Conservation (phyloP, 92 coral and sea anemone species). For the Umimayanthus chanpuru region DNA sequence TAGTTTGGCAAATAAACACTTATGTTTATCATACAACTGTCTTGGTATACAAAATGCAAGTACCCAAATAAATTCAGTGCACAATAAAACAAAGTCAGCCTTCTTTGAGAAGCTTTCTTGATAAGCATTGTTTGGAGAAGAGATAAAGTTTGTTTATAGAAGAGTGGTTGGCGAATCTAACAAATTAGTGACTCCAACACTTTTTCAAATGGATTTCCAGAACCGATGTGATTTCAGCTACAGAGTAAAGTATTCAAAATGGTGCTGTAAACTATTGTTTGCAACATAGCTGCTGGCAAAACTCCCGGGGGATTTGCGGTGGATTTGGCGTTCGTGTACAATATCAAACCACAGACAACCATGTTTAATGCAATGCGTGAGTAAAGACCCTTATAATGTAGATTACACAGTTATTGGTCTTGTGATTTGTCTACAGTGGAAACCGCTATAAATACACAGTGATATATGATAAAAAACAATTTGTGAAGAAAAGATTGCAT, state of each 20-base stretch:
- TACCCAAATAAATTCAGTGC: not conserved
- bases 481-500: not conserved
- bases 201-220: not conserved
- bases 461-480: not conserved
- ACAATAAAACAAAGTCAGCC: not conserved
- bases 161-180: not conserved
- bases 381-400: constrained; percentile 27
- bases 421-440: constrained; percentile 41
- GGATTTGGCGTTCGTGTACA: constrained; percentile 32
- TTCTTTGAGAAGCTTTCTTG: constrained; percentile 3
- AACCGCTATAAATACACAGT: constrained; percentile 20
- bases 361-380: constrained; percentile 27
- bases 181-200: not conserved
- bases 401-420: constrained; percentile 30
- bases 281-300: constrained; percentile 18
- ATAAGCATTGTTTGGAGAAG: not conserved
- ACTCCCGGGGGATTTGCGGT: constrained; percentile 1
- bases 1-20: constrained; percentile 24
- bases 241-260: not conserved
- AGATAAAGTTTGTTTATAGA: not conserved
- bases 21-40: not conserved
- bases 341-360: constrained; percentile 39
- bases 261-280: not conserved
- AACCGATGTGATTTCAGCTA: too few relatives aligned
- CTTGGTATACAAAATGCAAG: constrained; percentile 1